Evolutionary conservation across 2,797 vertebrate species (phyloP).

Genomic region (Aphelocoma californica): DNA sequence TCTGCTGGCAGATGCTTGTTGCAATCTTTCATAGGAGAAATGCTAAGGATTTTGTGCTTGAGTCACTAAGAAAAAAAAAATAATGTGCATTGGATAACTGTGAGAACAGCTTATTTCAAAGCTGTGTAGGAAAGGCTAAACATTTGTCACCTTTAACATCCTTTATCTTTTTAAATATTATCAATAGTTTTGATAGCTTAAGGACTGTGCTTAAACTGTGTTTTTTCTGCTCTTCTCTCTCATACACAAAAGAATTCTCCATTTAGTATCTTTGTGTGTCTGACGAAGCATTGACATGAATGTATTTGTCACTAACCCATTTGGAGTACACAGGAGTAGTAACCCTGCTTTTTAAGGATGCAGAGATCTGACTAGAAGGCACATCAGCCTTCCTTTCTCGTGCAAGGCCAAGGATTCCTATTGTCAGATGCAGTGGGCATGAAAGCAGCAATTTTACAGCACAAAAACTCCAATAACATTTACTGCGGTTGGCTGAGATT

Average conservation of each 20-base stretch:
- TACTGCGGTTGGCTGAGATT: constrained; percentile 76
- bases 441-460: constrained; percentile 90
- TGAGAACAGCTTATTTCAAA: neutral
- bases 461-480: constrained; percentile 85
- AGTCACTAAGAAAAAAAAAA: neutral
- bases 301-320: constrained; percentile 69
- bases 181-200: neutral
- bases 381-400: constrained; percentile 59
- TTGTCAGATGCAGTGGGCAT: constrained; percentile 85
- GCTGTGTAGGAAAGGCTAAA: neutral
- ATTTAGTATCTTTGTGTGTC: constrained; percentile 37
- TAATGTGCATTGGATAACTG: neutral
- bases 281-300: constrained; percentile 45
- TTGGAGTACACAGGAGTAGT: constrained; percentile 51
- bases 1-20: neutral
- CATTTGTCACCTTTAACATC: neutral
- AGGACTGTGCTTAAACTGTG: neutral
- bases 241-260: constrained; percentile 3
- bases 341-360: constrained; percentile 62
- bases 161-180: neutral
- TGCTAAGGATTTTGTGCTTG: neutral
- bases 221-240: neutral
- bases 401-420: constrained; percentile 75
- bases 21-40: neutral
- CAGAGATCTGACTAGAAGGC: constrained; percentile 71